These are phyloP conservation scores for Myotis pilosus DNA, from an alignment of 2,797 vertebrate genomes.

Conservation along the genomic window DNA sequence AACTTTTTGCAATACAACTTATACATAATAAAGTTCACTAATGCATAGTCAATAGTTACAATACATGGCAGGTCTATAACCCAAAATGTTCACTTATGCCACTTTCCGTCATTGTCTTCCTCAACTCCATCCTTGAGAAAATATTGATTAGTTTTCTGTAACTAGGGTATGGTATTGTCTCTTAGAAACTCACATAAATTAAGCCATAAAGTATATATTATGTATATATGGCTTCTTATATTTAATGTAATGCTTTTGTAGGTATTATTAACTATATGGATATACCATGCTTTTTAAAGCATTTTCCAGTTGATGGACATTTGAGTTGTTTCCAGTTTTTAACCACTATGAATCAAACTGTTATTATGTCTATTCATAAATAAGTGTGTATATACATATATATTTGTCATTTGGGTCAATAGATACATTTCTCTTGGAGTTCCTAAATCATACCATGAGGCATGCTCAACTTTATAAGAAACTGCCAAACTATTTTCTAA, in stretches of 20 bases:
- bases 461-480: neutral
- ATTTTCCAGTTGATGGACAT: neutral
- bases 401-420: neutral
- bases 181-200: neutral
- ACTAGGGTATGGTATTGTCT: neutral
- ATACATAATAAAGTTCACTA: neutral
- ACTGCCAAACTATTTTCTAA: neutral
- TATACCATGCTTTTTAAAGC: neutral
- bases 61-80: neutral
- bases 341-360: neutral
- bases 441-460: neutral
- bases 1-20: neutral
- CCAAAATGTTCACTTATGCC: neutral
- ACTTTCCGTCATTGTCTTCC: neutral
- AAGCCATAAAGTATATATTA: neutral
- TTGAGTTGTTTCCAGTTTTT: neutral
- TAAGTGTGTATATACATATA: neutral
- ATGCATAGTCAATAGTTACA: neutral
- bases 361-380: neutral
- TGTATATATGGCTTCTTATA: neutral
- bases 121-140: neutral
- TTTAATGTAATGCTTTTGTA: neutral
- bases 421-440: neutral
- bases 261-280: neutral
- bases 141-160: neutral